Conservation (phyloP, 1,140 invertebrate genomes). For the Elymnias hypermnestra region DNA sequence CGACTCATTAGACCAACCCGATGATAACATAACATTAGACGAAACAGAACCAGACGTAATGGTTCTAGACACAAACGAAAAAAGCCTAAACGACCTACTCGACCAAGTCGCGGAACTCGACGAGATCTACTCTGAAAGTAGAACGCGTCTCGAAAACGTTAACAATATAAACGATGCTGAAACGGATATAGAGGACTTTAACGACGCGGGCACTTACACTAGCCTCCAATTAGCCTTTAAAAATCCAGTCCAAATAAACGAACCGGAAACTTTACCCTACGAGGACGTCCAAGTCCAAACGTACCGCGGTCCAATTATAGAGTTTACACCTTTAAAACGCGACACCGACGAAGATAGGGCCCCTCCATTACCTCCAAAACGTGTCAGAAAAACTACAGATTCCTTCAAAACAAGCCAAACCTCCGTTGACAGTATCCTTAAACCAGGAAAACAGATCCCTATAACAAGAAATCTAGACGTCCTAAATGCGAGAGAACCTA, state of each 20-base stretch:
- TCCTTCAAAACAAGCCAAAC: conserved; percentile 54
- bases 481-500: conserved; percentile 14
- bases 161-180: conserved; percentile 42
- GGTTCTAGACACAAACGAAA: conserved; percentile 55
- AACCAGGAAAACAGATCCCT: conserved; percentile 50
- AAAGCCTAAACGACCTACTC: conserved; percentile 81
- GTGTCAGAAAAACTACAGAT: conserved; percentile 80
- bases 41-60: conserved; percentile 29
- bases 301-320: conserved; percentile 69
- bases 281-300: conserved; percentile 78
- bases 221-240: conserved; percentile 91
- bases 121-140: conserved; percentile 85
- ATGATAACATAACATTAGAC: conserved; percentile 21
- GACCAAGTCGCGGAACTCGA: conserved; percentile 85
- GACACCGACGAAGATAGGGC: conserved; percentile 78
- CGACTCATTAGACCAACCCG: conserved; percentile 6
- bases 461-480: conserved; percentile 39
- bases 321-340: conserved; percentile 71
- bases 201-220: conserved; percentile 86
- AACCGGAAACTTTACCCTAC: conserved; percentile 63
- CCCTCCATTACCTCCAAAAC: conserved; percentile 87
- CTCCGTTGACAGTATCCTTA: conserved; percentile 56
- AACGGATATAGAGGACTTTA: conserved; percentile 78
- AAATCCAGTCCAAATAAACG: conserved; percentile 82
- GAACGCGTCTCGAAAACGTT: conserved; percentile 72